These are phyloP conservation scores for Montipora foliosa DNA, from an alignment of 64 coral and sea anemone genomes.

Conservation along the genomic window DNA sequence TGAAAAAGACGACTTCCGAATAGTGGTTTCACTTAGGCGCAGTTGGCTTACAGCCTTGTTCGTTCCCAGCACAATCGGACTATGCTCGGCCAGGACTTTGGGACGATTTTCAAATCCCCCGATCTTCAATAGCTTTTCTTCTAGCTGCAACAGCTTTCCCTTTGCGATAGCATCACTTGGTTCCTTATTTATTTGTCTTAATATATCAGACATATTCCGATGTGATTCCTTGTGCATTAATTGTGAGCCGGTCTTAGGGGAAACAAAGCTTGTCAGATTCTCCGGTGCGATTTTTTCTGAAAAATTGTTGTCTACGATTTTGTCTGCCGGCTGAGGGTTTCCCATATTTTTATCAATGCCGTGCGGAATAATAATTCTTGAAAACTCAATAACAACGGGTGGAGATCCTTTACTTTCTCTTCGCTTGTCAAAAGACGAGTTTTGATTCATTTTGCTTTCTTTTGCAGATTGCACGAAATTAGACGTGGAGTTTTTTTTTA, in stretches of 20 bases:
- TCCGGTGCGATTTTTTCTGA: background rate
- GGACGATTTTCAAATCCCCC: background rate
- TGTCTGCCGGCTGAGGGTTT: background rate
- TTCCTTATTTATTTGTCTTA: background rate
- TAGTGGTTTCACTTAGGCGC: background rate
- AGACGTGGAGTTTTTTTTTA: background rate
- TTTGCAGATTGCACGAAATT: background rate
- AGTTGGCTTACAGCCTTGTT: background rate
- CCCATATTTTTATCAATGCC: background rate
- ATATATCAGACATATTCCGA: background rate
- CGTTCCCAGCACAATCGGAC: background rate
- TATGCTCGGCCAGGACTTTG: background rate
- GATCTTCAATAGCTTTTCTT: constrained; percentile 34
- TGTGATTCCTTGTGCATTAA: background rate
- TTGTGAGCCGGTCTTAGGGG: background rate
- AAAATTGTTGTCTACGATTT: background rate
- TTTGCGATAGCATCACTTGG: background rate
- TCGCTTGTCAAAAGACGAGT: constrained; percentile 21
- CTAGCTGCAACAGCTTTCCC: background rate
- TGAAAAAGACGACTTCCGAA: background rate
- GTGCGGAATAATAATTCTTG: constrained; percentile 29
- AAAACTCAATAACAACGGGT: constrained; percentile 47
- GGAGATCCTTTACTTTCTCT: constrained; percentile 21
- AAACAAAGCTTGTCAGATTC: background rate
- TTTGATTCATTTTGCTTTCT: background rate